These are phyloP conservation scores for Podarcis raffonei DNA, from an alignment of 2,113 vertebrate species.

Conservation along the genomic window DNA sequence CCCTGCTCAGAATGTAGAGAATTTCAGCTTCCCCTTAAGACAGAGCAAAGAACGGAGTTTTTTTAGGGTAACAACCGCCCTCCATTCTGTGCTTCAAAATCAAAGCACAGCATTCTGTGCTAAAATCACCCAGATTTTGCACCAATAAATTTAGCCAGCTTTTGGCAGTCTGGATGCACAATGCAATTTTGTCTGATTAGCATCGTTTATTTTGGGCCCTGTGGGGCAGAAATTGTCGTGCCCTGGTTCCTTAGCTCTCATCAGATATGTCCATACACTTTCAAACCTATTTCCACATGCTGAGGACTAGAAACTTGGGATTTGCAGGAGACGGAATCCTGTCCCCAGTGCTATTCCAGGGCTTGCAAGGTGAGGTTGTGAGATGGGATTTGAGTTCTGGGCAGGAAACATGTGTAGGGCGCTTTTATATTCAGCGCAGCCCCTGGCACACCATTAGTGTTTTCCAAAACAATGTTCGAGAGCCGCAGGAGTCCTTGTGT, in stretches of 20 bases:
- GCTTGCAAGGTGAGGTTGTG: background rate
- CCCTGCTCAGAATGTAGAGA: background rate
- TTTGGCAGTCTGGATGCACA: background rate
- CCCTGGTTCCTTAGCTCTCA: background rate
- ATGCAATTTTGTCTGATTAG: background rate
- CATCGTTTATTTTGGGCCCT: background rate
- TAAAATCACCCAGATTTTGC: background rate
- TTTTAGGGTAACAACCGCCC: accelerated
- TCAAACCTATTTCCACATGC: background rate
- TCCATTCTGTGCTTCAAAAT: background rate
- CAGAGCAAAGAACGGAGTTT: background rate
- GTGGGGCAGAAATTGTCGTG: background rate
- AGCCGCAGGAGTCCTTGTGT: too few relatives aligned
- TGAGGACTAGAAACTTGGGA: background rate
- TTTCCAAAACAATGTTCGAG: background rate
- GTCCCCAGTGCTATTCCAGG: background rate
- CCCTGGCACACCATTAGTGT: background rate
- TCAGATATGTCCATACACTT: background rate
- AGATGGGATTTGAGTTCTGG: background rate
- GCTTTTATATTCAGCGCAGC: background rate
- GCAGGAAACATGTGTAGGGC: background rate
- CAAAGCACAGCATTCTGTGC: background rate
- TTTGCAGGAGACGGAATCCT: background rate
- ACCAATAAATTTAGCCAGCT: background rate
- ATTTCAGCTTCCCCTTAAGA: background rate